phyloP scores from a whole-genome alignment of 2,113 vertebrate genomes.

The Eupsittula cactorum region DNA sequence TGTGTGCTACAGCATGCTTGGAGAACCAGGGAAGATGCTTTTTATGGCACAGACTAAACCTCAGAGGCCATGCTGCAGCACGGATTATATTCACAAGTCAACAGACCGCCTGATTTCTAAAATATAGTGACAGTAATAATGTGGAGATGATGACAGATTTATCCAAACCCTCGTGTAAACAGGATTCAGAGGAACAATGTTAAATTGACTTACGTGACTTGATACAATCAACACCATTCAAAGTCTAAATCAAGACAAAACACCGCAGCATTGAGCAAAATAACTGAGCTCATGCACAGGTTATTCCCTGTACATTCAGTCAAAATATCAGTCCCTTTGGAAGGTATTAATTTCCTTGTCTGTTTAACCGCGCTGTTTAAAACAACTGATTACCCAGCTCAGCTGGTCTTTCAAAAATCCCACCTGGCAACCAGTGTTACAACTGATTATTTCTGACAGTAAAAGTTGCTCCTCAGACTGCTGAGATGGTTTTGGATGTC shows the following conservation, averaged over 20 bases:
- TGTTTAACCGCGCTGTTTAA: background rate
- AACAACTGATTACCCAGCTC: background rate
- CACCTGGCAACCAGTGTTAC: background rate
- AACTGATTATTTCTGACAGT: background rate
- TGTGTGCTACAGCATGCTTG: background rate
- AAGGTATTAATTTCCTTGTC: background rate
- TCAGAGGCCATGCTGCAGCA: background rate
- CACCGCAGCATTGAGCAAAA: fast-evolving
- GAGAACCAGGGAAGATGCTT: background rate
- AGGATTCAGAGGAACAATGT: background rate
- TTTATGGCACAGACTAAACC: background rate
- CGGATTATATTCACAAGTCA: background rate
- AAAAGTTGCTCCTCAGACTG: background rate
- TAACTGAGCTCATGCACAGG: fast-evolving
- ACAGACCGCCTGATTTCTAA: background rate
- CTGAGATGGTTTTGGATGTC: background rate
- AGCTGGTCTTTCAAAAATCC: background rate
- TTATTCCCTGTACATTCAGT: background rate
- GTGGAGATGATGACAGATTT: background rate
- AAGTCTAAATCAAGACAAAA: background rate
- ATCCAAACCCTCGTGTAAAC: background rate
- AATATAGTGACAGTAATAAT: background rate
- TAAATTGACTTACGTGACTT: background rate
- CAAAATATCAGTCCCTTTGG: background rate
- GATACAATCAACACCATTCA: background rate